Percentiles rank a stretch among this genome's conserved stretches.
Conservation (phyloP, 2,113 vertebrate genomes). For the Brevimyrus niger region DNA sequence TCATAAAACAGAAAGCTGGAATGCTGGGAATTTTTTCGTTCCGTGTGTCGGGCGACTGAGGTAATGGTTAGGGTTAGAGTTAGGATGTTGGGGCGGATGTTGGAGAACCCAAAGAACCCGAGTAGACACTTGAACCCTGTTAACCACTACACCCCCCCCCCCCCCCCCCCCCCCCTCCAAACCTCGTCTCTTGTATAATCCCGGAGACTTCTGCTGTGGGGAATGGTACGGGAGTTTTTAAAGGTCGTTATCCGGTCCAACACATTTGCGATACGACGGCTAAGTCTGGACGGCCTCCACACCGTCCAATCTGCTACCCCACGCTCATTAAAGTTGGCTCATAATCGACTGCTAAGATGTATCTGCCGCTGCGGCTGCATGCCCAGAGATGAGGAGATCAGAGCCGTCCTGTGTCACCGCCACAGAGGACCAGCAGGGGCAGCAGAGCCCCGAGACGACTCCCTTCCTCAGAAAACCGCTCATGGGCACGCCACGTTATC, state of each 20-base stretch:
- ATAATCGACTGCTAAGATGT: not conserved
- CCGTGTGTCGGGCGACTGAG: not conserved
- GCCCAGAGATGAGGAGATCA: conserved; percentile 1
- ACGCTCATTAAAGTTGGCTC: not conserved
- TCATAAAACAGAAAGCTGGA: not conserved
- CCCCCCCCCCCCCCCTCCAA: not conserved
- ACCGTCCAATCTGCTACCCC: not conserved
- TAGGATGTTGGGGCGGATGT: too few relatives aligned
- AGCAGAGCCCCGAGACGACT: not conserved
- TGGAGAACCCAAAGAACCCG: not conserved
- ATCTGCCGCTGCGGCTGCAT: not conserved
- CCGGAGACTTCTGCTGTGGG: not conserved
- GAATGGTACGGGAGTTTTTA: not conserved
- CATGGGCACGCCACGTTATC: not conserved
- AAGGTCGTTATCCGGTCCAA: not conserved
- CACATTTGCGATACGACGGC: not conserved
- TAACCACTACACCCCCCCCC: too few relatives aligned
- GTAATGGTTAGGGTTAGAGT: too few relatives aligned
- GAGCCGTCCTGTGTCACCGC: not conserved
- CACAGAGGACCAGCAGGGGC: not conserved
- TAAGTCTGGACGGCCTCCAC: not conserved
- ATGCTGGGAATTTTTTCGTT: not conserved
- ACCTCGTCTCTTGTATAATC: not conserved
- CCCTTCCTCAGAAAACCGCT: not conserved
- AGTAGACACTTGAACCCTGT: not conserved